Evolutionary conservation across 92 coral and sea anemone genomes (phyloP).

Genomic region (Heliopora coerulea): DNA sequence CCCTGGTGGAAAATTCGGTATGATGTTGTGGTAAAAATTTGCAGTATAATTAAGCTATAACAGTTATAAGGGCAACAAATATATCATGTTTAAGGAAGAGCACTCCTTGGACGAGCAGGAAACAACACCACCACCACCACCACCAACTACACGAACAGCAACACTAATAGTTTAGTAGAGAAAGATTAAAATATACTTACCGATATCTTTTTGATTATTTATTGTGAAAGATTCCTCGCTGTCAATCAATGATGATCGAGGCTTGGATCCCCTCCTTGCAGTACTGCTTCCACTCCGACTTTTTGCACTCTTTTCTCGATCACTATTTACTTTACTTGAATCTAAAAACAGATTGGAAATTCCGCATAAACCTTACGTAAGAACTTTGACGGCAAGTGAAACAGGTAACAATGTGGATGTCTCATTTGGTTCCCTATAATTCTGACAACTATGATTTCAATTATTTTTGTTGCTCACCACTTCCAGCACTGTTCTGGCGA

Average conservation of each 20-base stretch:
- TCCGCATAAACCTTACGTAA: not conserved
- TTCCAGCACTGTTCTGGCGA: slow-evolving; percentile 87
- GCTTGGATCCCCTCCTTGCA: slow-evolving; percentile 54
- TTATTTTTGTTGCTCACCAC: slow-evolving; percentile 83
- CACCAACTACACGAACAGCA: too few species aligned
- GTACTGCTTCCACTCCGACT: slow-evolving; percentile 73
- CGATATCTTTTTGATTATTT: slow-evolving; percentile 15
- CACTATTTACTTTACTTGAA: slow-evolving; percentile 79
- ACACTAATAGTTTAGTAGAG: too few species aligned
- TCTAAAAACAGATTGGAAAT: slow-evolving; percentile 48
- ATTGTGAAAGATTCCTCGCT: slow-evolving; percentile 67
- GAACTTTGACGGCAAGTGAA: not conserved
- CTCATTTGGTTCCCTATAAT: too few species aligned
- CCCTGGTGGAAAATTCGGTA: too few species aligned
- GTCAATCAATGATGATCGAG: slow-evolving; percentile 45
- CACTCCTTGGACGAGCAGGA: too few species aligned
- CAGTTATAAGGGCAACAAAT: too few species aligned
- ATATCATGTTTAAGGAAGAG: too few species aligned
- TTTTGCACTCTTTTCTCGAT: slow-evolving; percentile 49
- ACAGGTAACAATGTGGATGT: too few species aligned
- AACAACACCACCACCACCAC: too few species aligned
- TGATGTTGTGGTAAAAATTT: too few species aligned
- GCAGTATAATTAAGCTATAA: too few species aligned
- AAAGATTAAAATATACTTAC: slow-evolving; percentile 4
- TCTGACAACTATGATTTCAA: too few species aligned